These are phyloP conservation scores for Mirza zaza DNA, from an alignment of 2,113 vertebrate species.

Conservation along the genomic window DNA sequence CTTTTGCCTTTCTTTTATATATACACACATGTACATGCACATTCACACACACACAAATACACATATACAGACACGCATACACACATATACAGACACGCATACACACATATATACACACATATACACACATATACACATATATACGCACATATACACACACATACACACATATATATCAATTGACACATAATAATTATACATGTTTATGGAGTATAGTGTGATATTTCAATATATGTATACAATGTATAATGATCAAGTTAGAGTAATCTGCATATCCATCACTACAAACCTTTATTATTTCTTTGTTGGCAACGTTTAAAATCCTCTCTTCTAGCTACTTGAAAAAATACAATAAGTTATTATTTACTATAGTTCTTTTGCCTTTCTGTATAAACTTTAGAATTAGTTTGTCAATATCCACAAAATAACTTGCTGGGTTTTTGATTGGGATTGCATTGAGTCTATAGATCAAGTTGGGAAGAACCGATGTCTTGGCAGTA, in stretches of 20 bases:
- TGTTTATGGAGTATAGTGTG: too few relatives aligned
- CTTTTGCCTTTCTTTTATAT: neutral
- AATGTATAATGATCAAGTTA: neutral
- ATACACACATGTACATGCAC: too few relatives aligned
- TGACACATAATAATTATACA: too few relatives aligned
- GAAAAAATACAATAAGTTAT: neutral
- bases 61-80: too few relatives aligned
- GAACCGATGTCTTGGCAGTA: neutral
- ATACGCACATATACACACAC: too few relatives aligned
- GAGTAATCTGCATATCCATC: neutral
- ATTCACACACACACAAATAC: too few relatives aligned
- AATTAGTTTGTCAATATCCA: neutral
- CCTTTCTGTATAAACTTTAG: neutral
- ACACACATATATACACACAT: too few relatives aligned
- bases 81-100: accelerated
- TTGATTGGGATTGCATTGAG: too few relatives aligned
- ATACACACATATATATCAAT: too few relatives aligned
- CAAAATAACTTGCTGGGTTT: neutral
- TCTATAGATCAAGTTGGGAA: neutral
- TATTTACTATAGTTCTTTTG: neutral
- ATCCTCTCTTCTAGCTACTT: neutral
- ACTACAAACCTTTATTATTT: neutral
- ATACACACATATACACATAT: too few relatives aligned
- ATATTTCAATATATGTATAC: neutral
- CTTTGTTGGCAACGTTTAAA: neutral